Evolutionary conservation across 2,888 invertebrate species (phyloP).

Genomic region (Trachelus iudaicus): DNA sequence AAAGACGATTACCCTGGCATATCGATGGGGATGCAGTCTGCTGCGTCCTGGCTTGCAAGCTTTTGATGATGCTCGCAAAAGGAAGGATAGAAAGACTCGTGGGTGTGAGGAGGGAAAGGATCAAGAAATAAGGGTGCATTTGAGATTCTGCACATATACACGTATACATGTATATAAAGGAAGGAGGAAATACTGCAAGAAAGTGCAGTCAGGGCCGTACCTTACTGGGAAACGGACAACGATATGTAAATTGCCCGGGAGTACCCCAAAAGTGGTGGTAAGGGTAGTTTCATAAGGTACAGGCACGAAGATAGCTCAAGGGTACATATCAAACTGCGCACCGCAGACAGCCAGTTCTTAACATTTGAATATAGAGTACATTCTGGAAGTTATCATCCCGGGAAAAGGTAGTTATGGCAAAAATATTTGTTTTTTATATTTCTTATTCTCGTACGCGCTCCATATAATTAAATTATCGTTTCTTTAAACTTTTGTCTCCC

Average conservation of each 20-base stretch:
- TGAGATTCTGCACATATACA: conserved; percentile 20
- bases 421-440: not conserved
- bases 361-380: not conserved
- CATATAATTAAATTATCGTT: not conserved
- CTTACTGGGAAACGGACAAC: conserved; percentile 45
- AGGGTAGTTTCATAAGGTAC: not conserved
- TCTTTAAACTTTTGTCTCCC: not conserved
- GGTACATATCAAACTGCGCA: not conserved
- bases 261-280: not conserved
- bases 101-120: conserved; percentile 16
- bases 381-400: not conserved
- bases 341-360: not conserved
- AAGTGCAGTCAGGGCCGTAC: conserved; percentile 23
- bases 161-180: not conserved
- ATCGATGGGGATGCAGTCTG: not conserved
- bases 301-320: not conserved
- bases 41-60: not conserved
- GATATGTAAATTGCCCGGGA: conserved; percentile 26
- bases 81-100: conserved; percentile 10
- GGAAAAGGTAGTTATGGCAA: not conserved
- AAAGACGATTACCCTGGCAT: not conserved
- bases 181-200: not conserved
- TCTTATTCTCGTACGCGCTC: not conserved
- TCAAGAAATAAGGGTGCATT: conserved; percentile 11
- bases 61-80: conserved; percentile 7